A percentile compares a stretch with the other conserved stretches of the same genome.
phyloP scores from a whole-genome alignment of 2,888 invertebrate genomes.

The Ophion costatus region DNA sequence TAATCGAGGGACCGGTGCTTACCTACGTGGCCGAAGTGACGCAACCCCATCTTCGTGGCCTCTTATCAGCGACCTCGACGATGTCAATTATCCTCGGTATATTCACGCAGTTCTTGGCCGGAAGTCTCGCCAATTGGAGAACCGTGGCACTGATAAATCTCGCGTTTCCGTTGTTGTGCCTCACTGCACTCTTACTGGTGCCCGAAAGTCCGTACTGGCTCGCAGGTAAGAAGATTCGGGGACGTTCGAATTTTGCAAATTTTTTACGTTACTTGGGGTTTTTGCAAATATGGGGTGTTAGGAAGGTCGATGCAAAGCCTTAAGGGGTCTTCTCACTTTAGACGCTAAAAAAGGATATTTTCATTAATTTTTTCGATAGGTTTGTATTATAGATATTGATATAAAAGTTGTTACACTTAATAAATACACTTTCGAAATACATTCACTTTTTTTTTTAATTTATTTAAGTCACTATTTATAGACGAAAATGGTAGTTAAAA shows the following conservation, averaged over 20 bases:
- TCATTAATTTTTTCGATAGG: no score
- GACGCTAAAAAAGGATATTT: no score
- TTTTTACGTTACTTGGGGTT: neutral
- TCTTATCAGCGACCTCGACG: constrained; percentile 90
- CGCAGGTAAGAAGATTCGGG: constrained; percentile 83
- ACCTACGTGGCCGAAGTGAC: constrained; percentile 94
- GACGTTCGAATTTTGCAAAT: no score
- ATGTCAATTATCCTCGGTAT: constrained; percentile 91
- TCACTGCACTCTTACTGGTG: constrained; percentile 88
- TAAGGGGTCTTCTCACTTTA: no score
- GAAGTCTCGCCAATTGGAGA: constrained; percentile 89
- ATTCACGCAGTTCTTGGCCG: constrained; percentile 90
- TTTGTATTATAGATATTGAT: no score
- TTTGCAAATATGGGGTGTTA: no score
- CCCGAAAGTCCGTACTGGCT: constrained; percentile 94
- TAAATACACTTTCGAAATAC: no score
- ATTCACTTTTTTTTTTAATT: no score
- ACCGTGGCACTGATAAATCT: constrained; percentile 89
- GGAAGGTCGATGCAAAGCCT: no score
- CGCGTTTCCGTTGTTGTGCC: constrained; percentile 87
- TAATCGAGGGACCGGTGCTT: constrained; percentile 92
- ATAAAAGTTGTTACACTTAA: no score
- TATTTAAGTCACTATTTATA: no score
- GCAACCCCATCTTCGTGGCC: constrained; percentile 91
- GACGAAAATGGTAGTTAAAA: no score